phyloP scores from a whole-genome alignment of 2,888 invertebrate species.

The Adelognathus sp. region DNA sequence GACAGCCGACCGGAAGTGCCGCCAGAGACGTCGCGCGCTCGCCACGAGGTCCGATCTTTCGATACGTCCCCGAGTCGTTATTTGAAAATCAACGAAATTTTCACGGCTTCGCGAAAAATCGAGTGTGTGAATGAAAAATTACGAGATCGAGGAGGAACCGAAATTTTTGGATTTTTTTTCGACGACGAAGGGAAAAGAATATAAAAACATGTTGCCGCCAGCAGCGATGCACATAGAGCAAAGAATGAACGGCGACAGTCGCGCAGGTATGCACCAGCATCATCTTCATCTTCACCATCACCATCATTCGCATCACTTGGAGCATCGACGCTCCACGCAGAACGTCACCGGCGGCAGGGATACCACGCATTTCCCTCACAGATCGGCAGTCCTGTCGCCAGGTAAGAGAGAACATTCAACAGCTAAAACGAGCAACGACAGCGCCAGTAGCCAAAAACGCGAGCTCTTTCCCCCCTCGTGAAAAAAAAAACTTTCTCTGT shows the following conservation, averaged over 20 bases:
- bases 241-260: slow-evolving; percentile 65
- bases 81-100: background rate
- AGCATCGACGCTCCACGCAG: slow-evolving; percentile 60
- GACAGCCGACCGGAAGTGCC: slow-evolving; percentile 53
- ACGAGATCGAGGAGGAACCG: background rate
- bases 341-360: slow-evolving; percentile 62
- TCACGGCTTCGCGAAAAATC: background rate
- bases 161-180: background rate
- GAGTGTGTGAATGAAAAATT: background rate
- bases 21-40: background rate
- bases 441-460: background rate
- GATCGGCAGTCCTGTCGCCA: slow-evolving; percentile 66
- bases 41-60: slow-evolving; percentile 21
- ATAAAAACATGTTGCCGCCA: slow-evolving; percentile 67
- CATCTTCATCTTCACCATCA: slow-evolving; percentile 64
- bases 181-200: background rate
- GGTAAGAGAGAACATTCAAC: slow-evolving; percentile 63
- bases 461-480: background rate
- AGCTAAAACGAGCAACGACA: background rate
- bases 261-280: slow-evolving; percentile 68
- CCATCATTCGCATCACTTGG: slow-evolving; percentile 66
- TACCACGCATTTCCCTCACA: slow-evolving; percentile 63
- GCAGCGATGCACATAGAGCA: slow-evolving; percentile 70
- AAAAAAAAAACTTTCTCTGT: no score
- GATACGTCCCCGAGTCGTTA: background rate